These are phyloP conservation scores for Pseudomyrmex gracilis DNA, from an alignment of 1,140 invertebrate species.

Conservation along the genomic window DNA sequence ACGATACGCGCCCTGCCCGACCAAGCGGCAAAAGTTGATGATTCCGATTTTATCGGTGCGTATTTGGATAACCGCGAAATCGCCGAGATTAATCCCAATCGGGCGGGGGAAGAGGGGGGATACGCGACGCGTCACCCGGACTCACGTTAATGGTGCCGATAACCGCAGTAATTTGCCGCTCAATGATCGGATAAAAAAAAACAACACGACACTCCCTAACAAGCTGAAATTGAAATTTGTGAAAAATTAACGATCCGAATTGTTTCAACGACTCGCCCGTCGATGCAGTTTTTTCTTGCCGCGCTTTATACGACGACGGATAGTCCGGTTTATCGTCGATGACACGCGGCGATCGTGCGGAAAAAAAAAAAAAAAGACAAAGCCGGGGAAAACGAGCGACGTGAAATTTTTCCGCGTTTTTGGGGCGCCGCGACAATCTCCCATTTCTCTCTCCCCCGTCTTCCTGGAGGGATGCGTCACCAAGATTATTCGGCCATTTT, in stretches of 20 bases:
- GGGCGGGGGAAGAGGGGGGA: not conserved
- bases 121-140: not conserved
- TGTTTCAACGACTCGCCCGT: no score
- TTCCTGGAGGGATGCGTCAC: constrained; percentile 17
- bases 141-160: not conserved
- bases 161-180: no score
- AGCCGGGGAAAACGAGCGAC: not conserved
- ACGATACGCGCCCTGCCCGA: constrained; percentile 2
- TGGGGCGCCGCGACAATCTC: not conserved
- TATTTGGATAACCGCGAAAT: constrained; percentile 37
- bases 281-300: not conserved
- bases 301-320: not conserved
- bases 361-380: constrained; percentile 28
- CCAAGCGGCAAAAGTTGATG: constrained; percentile 12
- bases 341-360: not conserved
- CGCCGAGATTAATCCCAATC: not conserved
- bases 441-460: no score
- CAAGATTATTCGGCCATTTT: constrained; percentile 63
- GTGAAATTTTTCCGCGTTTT: constrained; percentile 6
- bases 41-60: constrained; percentile 27
- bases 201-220: no score
- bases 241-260: no score
- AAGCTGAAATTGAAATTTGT: no score
- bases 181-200: no score
- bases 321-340: constrained; percentile 45